Base-by-base conservation (phyloP, 2,888 invertebrate genomes). In the Athalia rosae region DNA sequence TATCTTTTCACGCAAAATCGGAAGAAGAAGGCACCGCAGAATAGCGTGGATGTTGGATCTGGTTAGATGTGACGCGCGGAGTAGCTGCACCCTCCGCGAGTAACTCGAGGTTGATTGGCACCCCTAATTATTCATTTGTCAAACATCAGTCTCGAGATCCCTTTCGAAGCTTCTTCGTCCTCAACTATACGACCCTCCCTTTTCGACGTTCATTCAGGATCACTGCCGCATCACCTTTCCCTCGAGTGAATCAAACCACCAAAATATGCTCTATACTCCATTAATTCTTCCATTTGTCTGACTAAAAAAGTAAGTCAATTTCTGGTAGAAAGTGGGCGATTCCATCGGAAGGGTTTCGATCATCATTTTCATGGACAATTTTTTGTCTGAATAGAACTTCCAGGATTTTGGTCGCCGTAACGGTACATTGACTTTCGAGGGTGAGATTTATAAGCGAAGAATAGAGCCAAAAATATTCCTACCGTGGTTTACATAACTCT, bases 111-210 rank as follows among this genome's bases (percentile, higher is more conserved):
- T 74, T 61, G 74, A 74, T 74, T 74, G 74, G 74, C 74, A 74
- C 15, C 61, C 61, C 74, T 74, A 74, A 74, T 74, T 74, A 74
- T 74, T 74, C 74, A 62, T 47, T 74, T 74, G 74, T 62, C 59
- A 74, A 62, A 74, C 74, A 74, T 61, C 61, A 41, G 61, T 74
- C 28, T 58, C 47, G 61, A 61, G 74, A 74, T 74, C 74, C 74
- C 74, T 62, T 48, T 47, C 41, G 48, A 61, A 62, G 48, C 28
- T 71, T 71, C 56, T 41, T 4, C 11, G 3, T 11, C 41, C n/a
- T n/a, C 1, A 13, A 11, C 41, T 9, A 28, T 45, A n/a, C 63
- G 11, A 2, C 4, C 8, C 28, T 11, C 43, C 43, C n/a, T 50
- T 28, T 50, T 11, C 48, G 11, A 28, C 53, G n/a, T 66, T 50